Percentiles rank a stretch among this genome's conserved stretches.
Evolutionary conservation across 2,888 invertebrate species (phyloP).

Genomic region (Allolobophora icterica): DNA sequence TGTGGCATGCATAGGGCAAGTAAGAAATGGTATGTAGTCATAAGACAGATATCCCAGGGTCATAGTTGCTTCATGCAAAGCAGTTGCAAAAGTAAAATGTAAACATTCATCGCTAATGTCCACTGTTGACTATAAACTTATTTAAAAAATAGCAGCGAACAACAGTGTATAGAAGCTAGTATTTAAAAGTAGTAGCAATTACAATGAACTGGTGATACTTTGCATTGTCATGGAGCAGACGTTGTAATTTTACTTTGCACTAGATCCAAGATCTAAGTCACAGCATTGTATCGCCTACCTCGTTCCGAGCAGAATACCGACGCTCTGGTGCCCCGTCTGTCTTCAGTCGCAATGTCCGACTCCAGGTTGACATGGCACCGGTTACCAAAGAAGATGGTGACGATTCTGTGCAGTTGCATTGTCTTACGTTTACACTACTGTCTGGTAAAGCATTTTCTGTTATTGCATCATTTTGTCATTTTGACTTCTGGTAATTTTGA

Average conservation of each 20-base stretch:
- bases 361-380: conserved; percentile 71
- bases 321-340: conserved; percentile 85
- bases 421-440: conserved; percentile 90
- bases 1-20: background rate
- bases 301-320: conserved; percentile 96
- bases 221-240: background rate
- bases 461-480: background rate
- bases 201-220: background rate
- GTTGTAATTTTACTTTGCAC: conserved; percentile 4
- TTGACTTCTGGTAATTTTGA: background rate
- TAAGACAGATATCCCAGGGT: background rate
- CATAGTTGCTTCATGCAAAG: background rate
- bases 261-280: conserved; percentile 71
- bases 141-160: background rate
- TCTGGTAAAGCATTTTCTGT: conserved; percentile 35
- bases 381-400: conserved; percentile 49
- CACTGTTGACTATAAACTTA: background rate
- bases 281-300: conserved; percentile 94
- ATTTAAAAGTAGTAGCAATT: background rate
- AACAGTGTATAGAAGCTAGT: background rate
- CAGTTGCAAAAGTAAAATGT: background rate
- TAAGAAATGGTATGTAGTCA: background rate
- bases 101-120: too few relatives aligned
- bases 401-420: conserved; percentile 72
- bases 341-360: conserved; percentile 94